phyloP scores from a whole-genome alignment of 2,797 vertebrate genomes.

The Neosilurus hyrtlii region DNA sequence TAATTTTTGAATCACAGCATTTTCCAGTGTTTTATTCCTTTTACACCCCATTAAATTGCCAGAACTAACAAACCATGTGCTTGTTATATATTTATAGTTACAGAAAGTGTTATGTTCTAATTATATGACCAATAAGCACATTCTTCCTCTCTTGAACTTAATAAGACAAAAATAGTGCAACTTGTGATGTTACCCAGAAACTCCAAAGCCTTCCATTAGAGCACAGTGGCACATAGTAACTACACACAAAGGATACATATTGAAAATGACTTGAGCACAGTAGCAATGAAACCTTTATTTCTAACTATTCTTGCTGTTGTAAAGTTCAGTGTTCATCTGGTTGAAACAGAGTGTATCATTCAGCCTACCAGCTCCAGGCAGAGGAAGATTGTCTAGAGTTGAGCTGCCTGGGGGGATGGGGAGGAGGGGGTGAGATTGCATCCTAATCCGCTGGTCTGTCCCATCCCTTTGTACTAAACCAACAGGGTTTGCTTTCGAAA shows the following conservation, averaged over 20 bases:
- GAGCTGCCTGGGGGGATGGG: constrained; percentile 57
- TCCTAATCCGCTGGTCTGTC: constrained; percentile 81
- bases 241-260: background rate
- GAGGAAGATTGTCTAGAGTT: constrained; percentile 59
- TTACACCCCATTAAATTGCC: background rate
- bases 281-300: background rate
- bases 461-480: constrained; percentile 70
- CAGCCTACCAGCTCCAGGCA: constrained; percentile 47
- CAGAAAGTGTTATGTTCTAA: background rate
- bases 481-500: constrained; percentile 68
- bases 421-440: constrained; percentile 71
- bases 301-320: background rate
- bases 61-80: background rate
- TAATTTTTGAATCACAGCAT: background rate
- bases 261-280: background rate
- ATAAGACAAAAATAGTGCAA: background rate
- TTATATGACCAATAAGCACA: background rate
- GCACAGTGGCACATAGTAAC: background rate
- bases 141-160: background rate
- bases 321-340: constrained; percentile 47
- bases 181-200: background rate
- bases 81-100: background rate
- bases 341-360: constrained; percentile 65
- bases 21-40: background rate
- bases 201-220: background rate